These are phyloP conservation scores for Dexiosoma caninum DNA, from an alignment of 2,888 invertebrate genomes.

Conservation along the genomic window DNA sequence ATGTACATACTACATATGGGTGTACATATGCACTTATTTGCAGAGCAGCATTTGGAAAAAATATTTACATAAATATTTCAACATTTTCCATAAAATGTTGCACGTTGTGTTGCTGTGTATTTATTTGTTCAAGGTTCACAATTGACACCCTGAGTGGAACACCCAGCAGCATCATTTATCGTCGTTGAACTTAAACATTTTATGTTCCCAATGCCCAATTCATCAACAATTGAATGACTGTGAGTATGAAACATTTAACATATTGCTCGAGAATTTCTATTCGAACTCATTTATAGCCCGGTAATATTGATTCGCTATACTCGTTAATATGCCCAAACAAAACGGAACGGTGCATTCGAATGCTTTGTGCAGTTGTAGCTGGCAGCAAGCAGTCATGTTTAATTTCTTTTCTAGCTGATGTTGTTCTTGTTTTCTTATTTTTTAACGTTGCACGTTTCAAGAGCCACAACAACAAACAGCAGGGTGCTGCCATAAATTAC, in stretches of 20 bases:
- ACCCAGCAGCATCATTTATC: slow-evolving; percentile 47
- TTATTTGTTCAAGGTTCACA: slow-evolving; percentile 63
- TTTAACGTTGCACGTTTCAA: slow-evolving; percentile 17
- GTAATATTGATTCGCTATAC: slow-evolving; percentile 21
- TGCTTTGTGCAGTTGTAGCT: slow-evolving; percentile 17
- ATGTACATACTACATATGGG: too few species aligned
- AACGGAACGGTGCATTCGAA: too few species aligned
- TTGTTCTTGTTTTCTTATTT: too few species aligned
- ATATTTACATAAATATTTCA: slow-evolving; percentile 61
- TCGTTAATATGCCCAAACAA: slow-evolving; percentile 10
- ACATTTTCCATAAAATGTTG: slow-evolving; percentile 38
- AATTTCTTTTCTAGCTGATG: slow-evolving; percentile 22
- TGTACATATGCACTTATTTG: too few species aligned
- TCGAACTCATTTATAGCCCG: slow-evolving; percentile 26
- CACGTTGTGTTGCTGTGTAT: slow-evolving; percentile 31
- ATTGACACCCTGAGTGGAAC: slow-evolving; percentile 58
- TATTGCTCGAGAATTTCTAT: slow-evolving; percentile 26
- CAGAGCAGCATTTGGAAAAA: background rate
- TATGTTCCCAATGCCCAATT: slow-evolving; percentile 4
- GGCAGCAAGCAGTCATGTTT: slow-evolving; percentile 22
- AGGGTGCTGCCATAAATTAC: slow-evolving; percentile 68
- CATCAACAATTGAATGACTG: background rate
- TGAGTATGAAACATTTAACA: slow-evolving; percentile 40
- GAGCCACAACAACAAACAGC: slow-evolving; percentile 54
- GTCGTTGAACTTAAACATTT: slow-evolving; percentile 33